These are phyloP conservation scores for Patagioenas fasciata DNA, from an alignment of 2,113 vertebrate genomes.

Conservation along the genomic window DNA sequence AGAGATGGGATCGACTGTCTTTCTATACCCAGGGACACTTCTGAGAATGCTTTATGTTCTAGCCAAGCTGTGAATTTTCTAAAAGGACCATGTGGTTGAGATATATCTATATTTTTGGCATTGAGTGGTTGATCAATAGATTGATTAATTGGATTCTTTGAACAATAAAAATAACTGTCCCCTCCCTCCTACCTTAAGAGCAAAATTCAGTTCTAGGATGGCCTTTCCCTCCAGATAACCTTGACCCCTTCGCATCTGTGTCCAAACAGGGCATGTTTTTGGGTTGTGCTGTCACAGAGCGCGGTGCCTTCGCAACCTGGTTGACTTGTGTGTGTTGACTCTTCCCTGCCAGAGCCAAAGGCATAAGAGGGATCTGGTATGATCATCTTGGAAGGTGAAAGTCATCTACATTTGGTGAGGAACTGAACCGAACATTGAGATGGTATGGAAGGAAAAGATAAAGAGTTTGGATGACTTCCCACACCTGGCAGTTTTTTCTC, in stretches of 20 bases:
- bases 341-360: background rate
- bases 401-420: background rate
- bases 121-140: background rate
- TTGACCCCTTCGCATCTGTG: background rate
- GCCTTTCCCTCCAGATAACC: background rate
- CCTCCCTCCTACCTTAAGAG: background rate
- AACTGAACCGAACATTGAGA: background rate
- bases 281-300: background rate
- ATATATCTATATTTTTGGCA: conserved; percentile 48
- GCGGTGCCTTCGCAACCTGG: background rate
- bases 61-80: conserved; percentile 65
- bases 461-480: background rate
- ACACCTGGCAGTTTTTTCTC: background rate
- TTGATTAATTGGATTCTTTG: background rate
- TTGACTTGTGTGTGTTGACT: background rate
- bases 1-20: background rate
- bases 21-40: background rate
- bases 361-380: background rate
- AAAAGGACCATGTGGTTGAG: conserved; percentile 8
- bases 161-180: background rate
- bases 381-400: background rate
- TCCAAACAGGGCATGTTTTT: background rate
- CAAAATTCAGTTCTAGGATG: background rate
- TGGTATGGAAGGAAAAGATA: background rate
- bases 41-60: background rate